Evolutionary conservation across 1,140 invertebrate species (phyloP), one percentile per base, ranked within the genome.

Genomic region (Hermetia illucens): DNA sequence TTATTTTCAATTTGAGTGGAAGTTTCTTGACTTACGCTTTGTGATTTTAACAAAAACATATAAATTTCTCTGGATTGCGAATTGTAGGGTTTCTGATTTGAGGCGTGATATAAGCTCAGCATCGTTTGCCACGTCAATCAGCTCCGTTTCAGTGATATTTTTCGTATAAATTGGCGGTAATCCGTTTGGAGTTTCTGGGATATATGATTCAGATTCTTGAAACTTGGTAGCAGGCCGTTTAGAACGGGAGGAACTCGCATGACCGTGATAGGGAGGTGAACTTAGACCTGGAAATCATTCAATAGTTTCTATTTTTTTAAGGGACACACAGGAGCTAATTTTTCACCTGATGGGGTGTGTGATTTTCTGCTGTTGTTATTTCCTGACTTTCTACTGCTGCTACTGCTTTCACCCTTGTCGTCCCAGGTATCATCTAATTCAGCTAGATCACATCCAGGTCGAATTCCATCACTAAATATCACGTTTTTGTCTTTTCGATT

Each of bases 391-490:
- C 24, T 13, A 32, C 13, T 32, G 17, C 30, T 32, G 5, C 30
- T 16, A 6, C 30, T 16, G 8, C 9, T 6, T 6, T 6, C 30
- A 13, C 16, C 17, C 8, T 32, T 32, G 5, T 32, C 30, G 5
- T 6, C 5, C 49, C 53, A 56, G 15, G 52, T 54, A 40, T 55
- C 51, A 34, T 55, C 53, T 36, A 53, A 53, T 55, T 87, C 83
- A 39, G 83, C 83, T 44, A 90, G 66, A 65, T 91, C 87, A 52
- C 84, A 87, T 41, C 87, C 87, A 40, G 87, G 87, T 46, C 86
- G 71, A 56, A 92, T 89, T 45, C 87, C 87, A 65, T 91, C 87
- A 51, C 84, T 89, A 59, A 92, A 92, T 70, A 91, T 89, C 6
- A 92, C 87, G 45, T 79, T 82, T 78, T 58, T 75, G 57, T 52